Conservation (phyloP, 2,888 invertebrate species). For the Lysandra bellargus region DNA sequence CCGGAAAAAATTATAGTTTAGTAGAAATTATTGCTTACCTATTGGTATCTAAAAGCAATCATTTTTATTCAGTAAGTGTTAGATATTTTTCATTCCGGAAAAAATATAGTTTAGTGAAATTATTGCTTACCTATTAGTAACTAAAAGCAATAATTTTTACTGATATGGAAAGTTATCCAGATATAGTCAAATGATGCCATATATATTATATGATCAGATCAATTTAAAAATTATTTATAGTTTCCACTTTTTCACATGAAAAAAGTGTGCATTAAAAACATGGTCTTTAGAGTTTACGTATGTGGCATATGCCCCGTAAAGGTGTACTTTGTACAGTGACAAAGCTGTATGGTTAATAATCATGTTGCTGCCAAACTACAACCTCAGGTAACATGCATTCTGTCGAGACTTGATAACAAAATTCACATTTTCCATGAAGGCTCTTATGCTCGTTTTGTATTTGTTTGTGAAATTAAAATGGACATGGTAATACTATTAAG, state of each 20-base stretch:
- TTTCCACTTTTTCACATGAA: slow-evolving; percentile 19
- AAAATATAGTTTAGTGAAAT: not conserved
- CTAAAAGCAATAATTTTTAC: not conserved
- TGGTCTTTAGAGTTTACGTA: not conserved
- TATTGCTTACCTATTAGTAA: not conserved
- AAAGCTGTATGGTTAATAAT: slow-evolving; percentile 17
- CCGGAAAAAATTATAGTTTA: not conserved
- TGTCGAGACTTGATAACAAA: not conserved
- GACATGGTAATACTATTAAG: no score
- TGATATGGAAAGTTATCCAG: not conserved
- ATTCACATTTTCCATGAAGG: not conserved
- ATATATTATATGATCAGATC: not conserved
- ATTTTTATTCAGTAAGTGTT: not conserved
- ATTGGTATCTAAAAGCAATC: no score
- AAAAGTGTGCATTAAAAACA: slow-evolving; percentile 14
- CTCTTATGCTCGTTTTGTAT: no score
- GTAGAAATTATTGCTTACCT: not conserved
- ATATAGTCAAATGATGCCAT: not conserved
- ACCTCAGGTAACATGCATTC: not conserved
- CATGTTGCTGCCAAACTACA: not conserved
- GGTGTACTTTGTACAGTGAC: slow-evolving; percentile 26
- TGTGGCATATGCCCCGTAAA: slow-evolving; percentile 25
- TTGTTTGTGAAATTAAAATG: no score
- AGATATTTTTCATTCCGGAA: no score
- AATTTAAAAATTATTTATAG: slow-evolving; percentile 27